phyloP scores from a whole-genome alignment of 2,797 vertebrate species.

The Lepilemur septentrionalis region DNA sequence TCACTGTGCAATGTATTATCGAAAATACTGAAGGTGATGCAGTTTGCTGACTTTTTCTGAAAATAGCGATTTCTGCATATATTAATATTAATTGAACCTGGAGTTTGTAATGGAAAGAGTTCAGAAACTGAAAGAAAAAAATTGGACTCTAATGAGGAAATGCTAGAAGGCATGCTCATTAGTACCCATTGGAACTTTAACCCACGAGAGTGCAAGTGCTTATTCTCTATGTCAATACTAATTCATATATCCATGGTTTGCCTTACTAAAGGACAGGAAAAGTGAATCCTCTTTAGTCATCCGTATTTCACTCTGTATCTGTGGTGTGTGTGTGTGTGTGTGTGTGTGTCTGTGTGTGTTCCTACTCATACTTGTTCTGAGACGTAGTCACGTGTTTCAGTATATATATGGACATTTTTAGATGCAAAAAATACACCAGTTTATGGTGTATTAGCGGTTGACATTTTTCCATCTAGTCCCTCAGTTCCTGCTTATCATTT shows the following conservation, averaged over 20 bases:
- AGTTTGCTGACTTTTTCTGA: constrained; percentile 58
- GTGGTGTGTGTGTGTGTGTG: neutral
- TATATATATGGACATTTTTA: neutral
- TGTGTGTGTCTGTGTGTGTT: neutral
- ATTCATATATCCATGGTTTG: neutral
- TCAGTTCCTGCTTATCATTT: neutral
- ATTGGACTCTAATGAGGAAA: constrained; percentile 48
- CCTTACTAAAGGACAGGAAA: neutral
- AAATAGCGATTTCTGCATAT: constrained; percentile 61
- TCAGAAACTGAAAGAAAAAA: constrained; percentile 24
- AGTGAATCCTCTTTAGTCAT: neutral
- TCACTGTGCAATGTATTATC: constrained; percentile 60
- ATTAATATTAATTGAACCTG: constrained; percentile 68
- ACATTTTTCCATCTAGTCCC: neutral
- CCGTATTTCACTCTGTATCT: neutral
- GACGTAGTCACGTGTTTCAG: neutral
- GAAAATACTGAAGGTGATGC: constrained; percentile 47
- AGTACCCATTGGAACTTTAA: constrained; percentile 40
- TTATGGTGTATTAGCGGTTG: neutral
- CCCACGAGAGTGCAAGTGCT: neutral
- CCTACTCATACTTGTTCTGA: neutral
- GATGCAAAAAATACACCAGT: neutral
- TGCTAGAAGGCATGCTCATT: constrained; percentile 49
- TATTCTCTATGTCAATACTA: constrained; percentile 23
- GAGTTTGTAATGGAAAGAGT: constrained; percentile 18